Evolutionary conservation across 2,888 invertebrate species (phyloP).

Genomic region (Archips crataeganus): DNA sequence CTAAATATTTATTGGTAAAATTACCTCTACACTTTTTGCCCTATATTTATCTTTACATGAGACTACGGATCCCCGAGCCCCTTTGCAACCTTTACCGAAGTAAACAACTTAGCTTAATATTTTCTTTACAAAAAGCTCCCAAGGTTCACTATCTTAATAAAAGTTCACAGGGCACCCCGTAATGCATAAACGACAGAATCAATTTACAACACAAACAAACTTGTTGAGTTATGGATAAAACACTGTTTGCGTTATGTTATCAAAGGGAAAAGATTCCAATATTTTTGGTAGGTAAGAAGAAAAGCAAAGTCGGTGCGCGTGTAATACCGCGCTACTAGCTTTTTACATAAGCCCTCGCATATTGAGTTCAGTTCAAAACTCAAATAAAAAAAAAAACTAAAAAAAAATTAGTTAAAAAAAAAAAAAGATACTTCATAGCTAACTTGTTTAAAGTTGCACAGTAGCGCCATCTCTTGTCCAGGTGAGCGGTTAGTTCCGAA

Average conservation of each 20-base stretch:
- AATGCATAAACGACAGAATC: background rate
- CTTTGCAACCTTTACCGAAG: background rate
- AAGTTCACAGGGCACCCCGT: background rate
- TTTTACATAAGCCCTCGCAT: no score
- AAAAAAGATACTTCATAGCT: no score
- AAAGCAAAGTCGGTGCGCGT: background rate
- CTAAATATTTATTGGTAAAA: no score
- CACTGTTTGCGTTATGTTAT: background rate
- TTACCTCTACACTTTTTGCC: no score
- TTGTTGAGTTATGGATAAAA: constrained; percentile 4
- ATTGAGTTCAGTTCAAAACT: no score
- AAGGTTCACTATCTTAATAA: background rate
- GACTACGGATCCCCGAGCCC: background rate
- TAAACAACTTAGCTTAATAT: background rate
- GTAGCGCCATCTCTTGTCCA: no score
- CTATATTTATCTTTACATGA: no score
- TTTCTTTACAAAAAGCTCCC: constrained; percentile 1
- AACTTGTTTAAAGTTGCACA: no score
- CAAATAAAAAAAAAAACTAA: no score
- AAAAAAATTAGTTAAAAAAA: no score
- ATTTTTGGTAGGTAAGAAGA: background rate
- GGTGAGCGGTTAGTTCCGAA: no score
- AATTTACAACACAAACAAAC: background rate
- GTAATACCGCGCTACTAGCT: no score
- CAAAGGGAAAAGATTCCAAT: background rate